A percentile compares a stretch with the other conserved stretches of the same genome.
Conservation (phyloP, 2,113 vertebrate genomes). For the Cephalopterus ornatus region DNA sequence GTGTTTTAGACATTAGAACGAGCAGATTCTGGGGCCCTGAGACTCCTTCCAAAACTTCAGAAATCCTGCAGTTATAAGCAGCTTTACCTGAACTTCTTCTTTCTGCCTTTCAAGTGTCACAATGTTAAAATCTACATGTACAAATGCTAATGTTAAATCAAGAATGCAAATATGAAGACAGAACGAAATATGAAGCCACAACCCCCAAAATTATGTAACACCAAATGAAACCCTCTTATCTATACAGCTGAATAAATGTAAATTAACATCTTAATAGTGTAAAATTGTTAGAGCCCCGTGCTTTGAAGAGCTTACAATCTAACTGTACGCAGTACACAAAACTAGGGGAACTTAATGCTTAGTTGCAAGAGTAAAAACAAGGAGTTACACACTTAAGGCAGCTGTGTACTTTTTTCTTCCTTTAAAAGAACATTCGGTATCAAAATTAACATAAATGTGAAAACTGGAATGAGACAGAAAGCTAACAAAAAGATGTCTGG, state of each 20-base stretch:
- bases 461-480: neutral
- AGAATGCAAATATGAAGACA: neutral
- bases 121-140: neutral
- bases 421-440: neutral
- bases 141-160: neutral
- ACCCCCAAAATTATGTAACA: neutral
- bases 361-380: neutral
- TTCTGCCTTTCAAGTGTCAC: neutral
- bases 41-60: neutral
- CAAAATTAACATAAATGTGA: neutral
- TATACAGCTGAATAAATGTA: neutral
- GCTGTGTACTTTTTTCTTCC: neutral
- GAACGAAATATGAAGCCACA: neutral
- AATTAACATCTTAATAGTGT: neutral
- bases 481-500: neutral
- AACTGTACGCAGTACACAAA: neutral
- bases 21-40: neutral
- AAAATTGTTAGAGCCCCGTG: neutral
- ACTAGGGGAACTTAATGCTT: neutral
- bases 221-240: neutral
- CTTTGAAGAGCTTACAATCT: slow-evolving; percentile 23
- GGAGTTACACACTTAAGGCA: neutral
- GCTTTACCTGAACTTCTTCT: neutral
- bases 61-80: neutral
- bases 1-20: neutral